A percentile compares a stretch with the other conserved stretches of the same genome.
Conservation (phyloP, 1,140 invertebrate species). For the Dryas iulia region DNA sequence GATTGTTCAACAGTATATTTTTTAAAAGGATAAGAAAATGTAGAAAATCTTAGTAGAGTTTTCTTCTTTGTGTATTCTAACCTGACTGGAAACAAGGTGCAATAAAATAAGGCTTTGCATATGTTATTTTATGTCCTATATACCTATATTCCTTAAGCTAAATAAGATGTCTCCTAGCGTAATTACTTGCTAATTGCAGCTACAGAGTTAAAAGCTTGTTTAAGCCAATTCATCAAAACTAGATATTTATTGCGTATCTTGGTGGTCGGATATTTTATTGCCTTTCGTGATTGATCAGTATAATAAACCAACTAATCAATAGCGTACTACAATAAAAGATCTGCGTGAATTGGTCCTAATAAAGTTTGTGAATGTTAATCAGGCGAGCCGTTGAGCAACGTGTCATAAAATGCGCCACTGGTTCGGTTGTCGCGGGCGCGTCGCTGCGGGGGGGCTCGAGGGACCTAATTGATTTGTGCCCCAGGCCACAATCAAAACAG, state of each 20-base stretch:
- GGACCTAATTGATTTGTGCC: conserved; percentile 79
- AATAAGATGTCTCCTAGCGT: too few relatives aligned
- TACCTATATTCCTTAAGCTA: too few relatives aligned
- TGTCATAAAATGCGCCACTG: conserved; percentile 79
- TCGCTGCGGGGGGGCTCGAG: conserved; percentile 60
- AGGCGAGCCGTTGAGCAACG: conserved; percentile 69
- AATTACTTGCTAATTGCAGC: not conserved
- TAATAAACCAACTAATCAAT: conserved; percentile 45
- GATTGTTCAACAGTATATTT: not conserved
- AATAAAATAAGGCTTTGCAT: not conserved
- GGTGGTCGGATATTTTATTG: conserved; percentile 15
- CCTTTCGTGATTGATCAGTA: conserved; percentile 25
- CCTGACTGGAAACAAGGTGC: not conserved
- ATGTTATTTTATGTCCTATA: too few relatives aligned
- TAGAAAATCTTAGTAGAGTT: not conserved
- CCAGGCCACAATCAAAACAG: conserved; percentile 80
- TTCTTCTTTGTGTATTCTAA: not conserved
- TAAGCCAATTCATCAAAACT: not conserved
- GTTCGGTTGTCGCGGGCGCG: conserved; percentile 65
- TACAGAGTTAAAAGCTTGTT: not conserved
- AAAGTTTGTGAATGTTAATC: conserved; percentile 78
- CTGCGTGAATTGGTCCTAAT: conserved; percentile 59
- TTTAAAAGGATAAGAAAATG: not conserved
- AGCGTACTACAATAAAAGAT: conserved; percentile 38
- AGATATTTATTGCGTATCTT: conserved; percentile 17